Evolutionary conservation across 2,797 vertebrate species (phyloP), one percentile per base, ranked within the genome.

Genomic region (Enteromius mattozi): DNA sequence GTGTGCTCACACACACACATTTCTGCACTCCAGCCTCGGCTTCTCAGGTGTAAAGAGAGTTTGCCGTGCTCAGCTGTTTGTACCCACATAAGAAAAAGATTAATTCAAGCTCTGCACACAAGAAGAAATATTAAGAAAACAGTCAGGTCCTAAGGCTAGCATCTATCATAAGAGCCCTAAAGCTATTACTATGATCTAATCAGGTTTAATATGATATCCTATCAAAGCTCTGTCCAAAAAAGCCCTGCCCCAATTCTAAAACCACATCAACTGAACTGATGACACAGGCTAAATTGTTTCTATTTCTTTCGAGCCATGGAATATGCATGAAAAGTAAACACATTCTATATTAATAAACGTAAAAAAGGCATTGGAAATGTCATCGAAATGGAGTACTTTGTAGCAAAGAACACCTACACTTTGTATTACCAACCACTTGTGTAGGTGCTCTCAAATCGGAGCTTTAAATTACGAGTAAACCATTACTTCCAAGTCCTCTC

Each of bases 131-230:
- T 93, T 93, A 94, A 94, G 92, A 93, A 94, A 94, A 92, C 85
- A 81, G 93, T 94, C 94, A 91, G 93, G 93, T 93, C 92, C 90
- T 92, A 87, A 93, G 93, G 93, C 93, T 92, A 89, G 92, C 94
- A 95, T 95, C 94, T 94, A 95, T 95, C 95, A 94, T 93, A 92
- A 88, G 92, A 94, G 94, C 93, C 94, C 93, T 95, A 93, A 95
- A 95, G 94, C 94, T 95, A 95, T 95, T 95, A 95, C 93, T 92
- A 92, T 94, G 94, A 95, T 95, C 94, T 94, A 95, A 95, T 95
- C 95, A 95, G 94, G 90, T 94, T 95, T 93, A 96, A 94, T 94
- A 94, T 94, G 93, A 95, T 94, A 94, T 94, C 94, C 92, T 95
- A 95, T 95, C 94, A 93, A 89, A 93, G 92, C 93, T 93, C 90